These are phyloP conservation scores for Mallotus villosus DNA, from an alignment of 2,797 vertebrate genomes.

Conservation along the genomic window DNA sequence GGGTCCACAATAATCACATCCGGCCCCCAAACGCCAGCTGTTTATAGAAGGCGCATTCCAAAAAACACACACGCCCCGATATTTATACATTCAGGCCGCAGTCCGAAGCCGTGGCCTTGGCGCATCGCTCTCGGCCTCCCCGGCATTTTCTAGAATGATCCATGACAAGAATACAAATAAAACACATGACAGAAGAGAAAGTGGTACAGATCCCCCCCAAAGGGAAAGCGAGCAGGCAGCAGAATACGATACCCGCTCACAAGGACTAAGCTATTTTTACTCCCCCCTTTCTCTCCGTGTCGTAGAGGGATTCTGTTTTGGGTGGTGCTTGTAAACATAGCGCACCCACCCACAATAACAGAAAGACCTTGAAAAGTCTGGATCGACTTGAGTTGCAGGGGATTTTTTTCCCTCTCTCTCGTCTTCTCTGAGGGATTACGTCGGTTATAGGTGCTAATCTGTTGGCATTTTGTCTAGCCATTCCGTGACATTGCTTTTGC, in stretches of 20 bases:
- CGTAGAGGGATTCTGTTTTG: conserved; percentile 49
- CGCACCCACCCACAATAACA: conserved; percentile 51
- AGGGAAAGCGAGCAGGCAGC: conserved; percentile 54
- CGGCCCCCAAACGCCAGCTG: not conserved
- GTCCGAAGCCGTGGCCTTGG: conserved; percentile 28
- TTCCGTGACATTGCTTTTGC: too few species aligned
- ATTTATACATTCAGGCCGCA: conserved; percentile 21
- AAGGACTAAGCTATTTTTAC: conserved; percentile 56
- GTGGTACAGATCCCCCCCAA: conserved; percentile 21
- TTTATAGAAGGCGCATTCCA: conserved; percentile 17
- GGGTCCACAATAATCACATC: conserved; percentile 23
- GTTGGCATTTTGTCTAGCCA: too few species aligned
- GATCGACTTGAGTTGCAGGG: not conserved
- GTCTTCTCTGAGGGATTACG: too few species aligned
- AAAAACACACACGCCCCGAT: conserved; percentile 36
- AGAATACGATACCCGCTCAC: conserved; percentile 54
- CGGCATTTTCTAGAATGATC: conserved; percentile 39
- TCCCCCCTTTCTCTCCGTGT: conserved; percentile 44
- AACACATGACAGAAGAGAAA: not conserved
- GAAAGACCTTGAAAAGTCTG: conserved; percentile 37
- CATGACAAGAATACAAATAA: not conserved
- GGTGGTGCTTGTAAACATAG: conserved; percentile 52
- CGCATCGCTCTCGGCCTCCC: conserved; percentile 34
- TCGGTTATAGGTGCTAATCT: too few species aligned
- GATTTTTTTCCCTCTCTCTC: too few species aligned